phyloP scores from a whole-genome alignment of 2,888 invertebrate species.

The Lasius fuliginosus region DNA sequence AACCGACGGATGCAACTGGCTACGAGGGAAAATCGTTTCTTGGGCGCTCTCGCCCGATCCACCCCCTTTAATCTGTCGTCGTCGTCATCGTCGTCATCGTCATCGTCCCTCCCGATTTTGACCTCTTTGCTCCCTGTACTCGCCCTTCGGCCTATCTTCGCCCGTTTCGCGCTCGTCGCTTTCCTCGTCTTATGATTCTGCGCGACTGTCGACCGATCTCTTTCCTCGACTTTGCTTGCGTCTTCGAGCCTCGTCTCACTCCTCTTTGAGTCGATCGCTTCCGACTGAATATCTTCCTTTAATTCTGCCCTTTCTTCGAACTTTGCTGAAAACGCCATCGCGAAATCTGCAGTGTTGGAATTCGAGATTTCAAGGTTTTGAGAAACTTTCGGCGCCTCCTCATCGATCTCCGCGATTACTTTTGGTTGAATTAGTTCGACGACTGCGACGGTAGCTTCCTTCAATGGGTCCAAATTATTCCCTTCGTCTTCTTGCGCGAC shows the following conservation, averaged over 20 bases:
- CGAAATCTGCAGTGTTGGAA: not conserved
- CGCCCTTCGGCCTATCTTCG: conserved; percentile 56
- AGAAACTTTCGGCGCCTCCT: not conserved
- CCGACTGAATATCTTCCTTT: not conserved
- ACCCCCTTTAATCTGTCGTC: conserved; percentile 54
- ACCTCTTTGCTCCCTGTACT: conserved; percentile 61
- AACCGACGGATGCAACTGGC: conserved; percentile 84
- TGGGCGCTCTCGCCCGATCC: conserved; percentile 66
- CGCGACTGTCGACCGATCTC: conserved; percentile 7
- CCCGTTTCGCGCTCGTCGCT: conserved; percentile 49
- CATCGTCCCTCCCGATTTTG: conserved; percentile 29
- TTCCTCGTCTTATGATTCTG: conserved; percentile 34
- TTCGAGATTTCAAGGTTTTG: not conserved
- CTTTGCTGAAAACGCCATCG: not conserved
- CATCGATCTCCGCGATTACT: conserved; percentile 8
- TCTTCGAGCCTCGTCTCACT: conserved; percentile 49
- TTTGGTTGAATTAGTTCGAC: not conserved
- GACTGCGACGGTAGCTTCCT: not conserved
- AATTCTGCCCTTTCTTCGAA: not conserved
- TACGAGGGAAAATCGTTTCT: conserved; percentile 84
- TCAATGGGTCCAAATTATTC: not conserved
- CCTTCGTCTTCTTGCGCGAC: not conserved
- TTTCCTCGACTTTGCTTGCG: conserved; percentile 43
- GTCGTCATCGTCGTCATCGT: conserved; percentile 1
- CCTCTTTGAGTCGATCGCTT: not conserved